Evolutionary conservation across 2,888 invertebrate genomes (phyloP).

Genomic region (Coelopa pilipes): DNA sequence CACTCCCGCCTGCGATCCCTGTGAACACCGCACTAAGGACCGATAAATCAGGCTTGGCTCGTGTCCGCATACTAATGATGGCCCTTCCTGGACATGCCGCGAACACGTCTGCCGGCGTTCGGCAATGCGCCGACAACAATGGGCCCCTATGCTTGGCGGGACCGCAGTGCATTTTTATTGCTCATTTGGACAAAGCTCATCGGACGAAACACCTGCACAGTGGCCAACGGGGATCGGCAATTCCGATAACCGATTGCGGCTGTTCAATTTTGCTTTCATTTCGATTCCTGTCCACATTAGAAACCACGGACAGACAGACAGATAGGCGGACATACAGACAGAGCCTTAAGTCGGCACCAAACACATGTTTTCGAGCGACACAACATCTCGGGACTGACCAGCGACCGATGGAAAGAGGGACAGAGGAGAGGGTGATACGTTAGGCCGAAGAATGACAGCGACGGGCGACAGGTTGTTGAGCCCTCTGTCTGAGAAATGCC

Average conservation of each 20-base stretch:
- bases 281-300: background rate
- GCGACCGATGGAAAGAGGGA: background rate
- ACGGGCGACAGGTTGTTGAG: conserved; percentile 44
- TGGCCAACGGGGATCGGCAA: conserved; percentile 5
- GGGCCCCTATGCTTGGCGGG: background rate
- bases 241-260: conserved; percentile 20
- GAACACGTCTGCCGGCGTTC: background rate
- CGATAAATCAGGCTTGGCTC: conserved; percentile 33
- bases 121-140: background rate
- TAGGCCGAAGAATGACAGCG: conserved; percentile 46
- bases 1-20: background rate
- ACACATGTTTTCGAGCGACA: conserved; percentile 12
- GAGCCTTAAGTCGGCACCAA: background rate
- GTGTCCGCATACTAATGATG: conserved; percentile 21
- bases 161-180: conserved; percentile 17
- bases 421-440: conserved; percentile 46
- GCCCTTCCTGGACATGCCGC: background rate
- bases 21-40: conserved; percentile 18
- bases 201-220: conserved; percentile 24
- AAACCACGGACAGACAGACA: background rate
- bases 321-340: background rate
- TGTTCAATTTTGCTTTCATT: conserved; percentile 4
- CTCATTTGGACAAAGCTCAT: background rate
- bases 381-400: background rate
- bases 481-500: background rate